These are phyloP conservation scores for Lobophora halterata DNA, from an alignment of 2,888 invertebrate genomes.

Conservation along the genomic window DNA sequence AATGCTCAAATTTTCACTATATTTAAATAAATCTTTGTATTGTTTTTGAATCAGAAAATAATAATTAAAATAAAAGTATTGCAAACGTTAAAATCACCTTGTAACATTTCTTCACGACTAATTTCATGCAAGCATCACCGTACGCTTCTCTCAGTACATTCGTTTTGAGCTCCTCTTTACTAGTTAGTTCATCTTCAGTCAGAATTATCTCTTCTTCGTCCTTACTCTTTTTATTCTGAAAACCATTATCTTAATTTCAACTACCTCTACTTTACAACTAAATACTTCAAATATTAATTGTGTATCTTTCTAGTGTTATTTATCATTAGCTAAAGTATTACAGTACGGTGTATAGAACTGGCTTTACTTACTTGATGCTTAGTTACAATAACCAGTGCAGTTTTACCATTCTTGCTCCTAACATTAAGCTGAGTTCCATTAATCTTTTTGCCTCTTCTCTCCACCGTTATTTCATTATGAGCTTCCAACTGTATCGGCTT, in stretches of 20 bases:
- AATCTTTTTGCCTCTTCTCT: conserved; percentile 2
- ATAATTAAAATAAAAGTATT: too few relatives aligned
- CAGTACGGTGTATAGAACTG: too few relatives aligned
- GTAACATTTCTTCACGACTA: conserved; percentile 55
- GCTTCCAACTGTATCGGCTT: conserved; percentile 36
- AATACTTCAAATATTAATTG: too few relatives aligned
- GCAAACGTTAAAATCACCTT: conserved; percentile 37
- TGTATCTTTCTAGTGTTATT: too few relatives aligned
- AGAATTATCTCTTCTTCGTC: not conserved
- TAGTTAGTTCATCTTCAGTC: conserved; percentile 16
- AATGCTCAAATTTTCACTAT: not conserved
- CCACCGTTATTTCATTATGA: conserved; percentile 13
- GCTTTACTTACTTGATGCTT: conserved; percentile 26
- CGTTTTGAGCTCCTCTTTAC: conserved; percentile 36
- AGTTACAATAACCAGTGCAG: conserved; percentile 21
- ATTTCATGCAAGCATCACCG: conserved; percentile 53
- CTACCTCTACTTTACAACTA: too few relatives aligned
- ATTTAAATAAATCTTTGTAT: too few relatives aligned
- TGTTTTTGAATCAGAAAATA: too few relatives aligned
- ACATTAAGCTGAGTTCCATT: conserved; percentile 1
- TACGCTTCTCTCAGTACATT: conserved; percentile 48
- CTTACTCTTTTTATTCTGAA: conserved; percentile 9
- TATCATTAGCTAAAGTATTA: too few relatives aligned
- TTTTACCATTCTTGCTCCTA: conserved; percentile 15
- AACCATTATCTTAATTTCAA: too few relatives aligned